Evolutionary conservation across 2,113 vertebrate species (phyloP).

Genomic region (Acrocephalus kingi): DNA sequence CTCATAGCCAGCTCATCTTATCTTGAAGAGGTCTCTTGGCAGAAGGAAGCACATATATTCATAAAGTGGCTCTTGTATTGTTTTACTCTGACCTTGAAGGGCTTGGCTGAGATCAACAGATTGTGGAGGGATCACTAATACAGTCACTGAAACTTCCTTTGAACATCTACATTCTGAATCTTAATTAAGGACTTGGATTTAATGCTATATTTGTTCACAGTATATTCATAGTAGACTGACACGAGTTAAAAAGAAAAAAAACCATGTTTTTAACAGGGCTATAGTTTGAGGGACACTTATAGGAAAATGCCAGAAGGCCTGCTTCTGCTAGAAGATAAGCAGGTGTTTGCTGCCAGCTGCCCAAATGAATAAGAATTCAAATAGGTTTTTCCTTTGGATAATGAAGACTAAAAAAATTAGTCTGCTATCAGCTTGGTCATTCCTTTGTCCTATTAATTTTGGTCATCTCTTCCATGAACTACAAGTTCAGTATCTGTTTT

Average conservation of each 20-base stretch:
- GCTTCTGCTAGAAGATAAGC: background rate
- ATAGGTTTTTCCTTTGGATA: background rate
- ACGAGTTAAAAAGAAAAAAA: background rate
- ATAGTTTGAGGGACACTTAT: background rate
- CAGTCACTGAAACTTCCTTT: background rate
- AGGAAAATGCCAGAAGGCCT: background rate
- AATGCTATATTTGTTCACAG: background rate
- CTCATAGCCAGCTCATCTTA: background rate
- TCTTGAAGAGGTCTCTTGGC: background rate
- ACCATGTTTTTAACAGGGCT: background rate
- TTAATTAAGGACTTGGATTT: background rate
- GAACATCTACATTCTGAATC: background rate
- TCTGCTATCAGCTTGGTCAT: background rate
- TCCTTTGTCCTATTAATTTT: background rate
- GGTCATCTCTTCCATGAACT: background rate
- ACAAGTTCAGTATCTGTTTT: fast-evolving
- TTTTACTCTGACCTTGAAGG: background rate
- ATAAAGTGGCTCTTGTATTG: background rate
- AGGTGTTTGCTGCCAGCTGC: background rate
- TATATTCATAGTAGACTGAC: background rate
- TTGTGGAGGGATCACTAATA: background rate
- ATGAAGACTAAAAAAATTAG: background rate
- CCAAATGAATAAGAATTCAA: background rate
- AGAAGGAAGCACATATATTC: background rate
- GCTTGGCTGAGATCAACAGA: background rate